Base-by-base conservation (phyloP, 2,113 vertebrate species). In the Podocnemis expansa region DNA sequence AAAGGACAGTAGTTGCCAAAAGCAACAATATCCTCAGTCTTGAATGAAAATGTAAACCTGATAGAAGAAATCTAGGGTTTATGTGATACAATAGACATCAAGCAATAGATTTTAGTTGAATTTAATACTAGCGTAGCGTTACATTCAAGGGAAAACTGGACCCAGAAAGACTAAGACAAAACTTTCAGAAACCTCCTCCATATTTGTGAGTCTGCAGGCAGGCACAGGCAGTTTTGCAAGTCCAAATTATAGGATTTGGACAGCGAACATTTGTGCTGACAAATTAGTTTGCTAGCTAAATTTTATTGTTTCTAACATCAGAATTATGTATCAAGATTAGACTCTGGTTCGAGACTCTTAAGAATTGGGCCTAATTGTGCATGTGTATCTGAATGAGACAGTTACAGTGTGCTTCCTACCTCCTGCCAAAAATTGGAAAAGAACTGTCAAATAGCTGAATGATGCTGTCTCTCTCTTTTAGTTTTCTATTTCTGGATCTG, bases 211-310 rank as follows among this genome's bases (percentile, higher is more conserved):
- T 38, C 17, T 70, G 34, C 34, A 38, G 63, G 34, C 17, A 67
- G 63, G 17, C 17, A 38, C n/a, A 38, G 63, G n/a, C 63, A 38
- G 79, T 56, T 85, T 94, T 93, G 90, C 6, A 95, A 14, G 6
- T 13, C 85, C 8, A 6, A 93, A 51, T 6, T 80, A 63, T 1
- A 25, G 14, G 41, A 67, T 80, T 90, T 87, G 84, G 21, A 75
- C 12, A 58, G n/a, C 29, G 6, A 63, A 34, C 0, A 14, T 41
- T 82, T 85, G 56, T 80, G 41, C 38, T 82, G 91, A 16, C 27
- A 76, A 78, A 0, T 0, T 45, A 10, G 76, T 17, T 76, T 45
- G 75, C 63, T 70, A 91, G 47, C 3, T 67, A 0, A 0, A 76
- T 55, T 85, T 10, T 76, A 12, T 31, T 79, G 6, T 8, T 90